Conservation (phyloP, 2,113 vertebrate species). For the Ciconia boyciana region DNA sequence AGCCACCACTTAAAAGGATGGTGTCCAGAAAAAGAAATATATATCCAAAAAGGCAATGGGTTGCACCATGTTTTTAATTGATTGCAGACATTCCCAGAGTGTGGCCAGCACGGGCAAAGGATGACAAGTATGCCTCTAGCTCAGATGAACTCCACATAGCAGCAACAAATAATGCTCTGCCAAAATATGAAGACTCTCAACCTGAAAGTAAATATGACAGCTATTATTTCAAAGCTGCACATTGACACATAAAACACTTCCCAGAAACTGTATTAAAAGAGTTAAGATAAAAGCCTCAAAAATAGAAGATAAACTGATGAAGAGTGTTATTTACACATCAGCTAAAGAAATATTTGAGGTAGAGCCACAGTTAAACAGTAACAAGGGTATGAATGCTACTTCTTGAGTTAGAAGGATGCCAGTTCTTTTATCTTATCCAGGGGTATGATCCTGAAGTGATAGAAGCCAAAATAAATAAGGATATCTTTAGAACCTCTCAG, state of each 20-base stretch:
- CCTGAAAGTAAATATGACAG: neutral
- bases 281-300: neutral
- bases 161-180: neutral
- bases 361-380: neutral
- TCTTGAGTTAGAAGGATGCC: neutral
- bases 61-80: neutral
- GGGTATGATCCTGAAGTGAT: neutral
- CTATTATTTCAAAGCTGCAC: neutral
- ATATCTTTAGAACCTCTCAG: neutral
- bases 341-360: neutral
- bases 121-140: neutral
- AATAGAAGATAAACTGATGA: neutral
- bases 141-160: neutral
- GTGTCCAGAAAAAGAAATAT: neutral
- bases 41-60: neutral
- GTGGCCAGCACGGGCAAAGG: neutral
- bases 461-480: neutral
- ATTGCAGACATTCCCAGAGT: neutral
- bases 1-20: neutral
- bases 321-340: neutral
- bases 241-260: neutral
- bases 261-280: neutral
- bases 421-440: neutral
- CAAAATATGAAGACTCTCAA: neutral
- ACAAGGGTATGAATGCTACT: neutral